Percentiles rank a stretch among this genome's conserved stretches.
phyloP scores from a whole-genome alignment of 2,113 vertebrate genomes.

The Motacilla alba region DNA sequence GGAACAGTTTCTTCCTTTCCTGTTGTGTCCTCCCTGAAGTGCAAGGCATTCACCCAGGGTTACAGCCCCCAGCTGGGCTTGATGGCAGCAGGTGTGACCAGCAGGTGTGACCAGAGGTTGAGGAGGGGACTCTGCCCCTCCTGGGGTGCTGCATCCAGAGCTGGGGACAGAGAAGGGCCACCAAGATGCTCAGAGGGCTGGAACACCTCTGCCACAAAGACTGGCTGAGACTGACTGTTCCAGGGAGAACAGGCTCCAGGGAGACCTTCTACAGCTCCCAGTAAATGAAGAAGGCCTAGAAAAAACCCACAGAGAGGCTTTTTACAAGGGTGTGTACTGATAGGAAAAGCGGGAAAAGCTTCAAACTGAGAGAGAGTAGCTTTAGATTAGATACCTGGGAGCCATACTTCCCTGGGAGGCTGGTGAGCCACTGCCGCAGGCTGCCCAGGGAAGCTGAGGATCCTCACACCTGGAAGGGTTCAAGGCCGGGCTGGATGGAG shows the following conservation, averaged over 20 bases:
- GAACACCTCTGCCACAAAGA: background rate
- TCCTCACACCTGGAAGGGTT: background rate
- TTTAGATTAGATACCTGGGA: background rate
- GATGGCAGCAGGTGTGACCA: background rate
- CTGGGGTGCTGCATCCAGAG: background rate
- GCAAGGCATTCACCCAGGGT: background rate
- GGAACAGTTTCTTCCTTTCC: background rate
- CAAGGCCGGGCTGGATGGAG: background rate
- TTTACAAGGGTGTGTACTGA: background rate
- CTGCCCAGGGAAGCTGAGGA: background rate
- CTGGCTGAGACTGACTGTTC: background rate
- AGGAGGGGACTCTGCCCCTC: background rate
- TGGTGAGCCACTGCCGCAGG: background rate
- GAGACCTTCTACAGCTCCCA: background rate
- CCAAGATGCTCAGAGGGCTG: background rate
- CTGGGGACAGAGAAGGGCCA: background rate
- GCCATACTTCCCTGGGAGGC: background rate
- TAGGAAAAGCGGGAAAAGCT: background rate
- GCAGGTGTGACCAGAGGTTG: background rate
- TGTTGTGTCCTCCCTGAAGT: background rate
- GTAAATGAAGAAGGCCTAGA: background rate
- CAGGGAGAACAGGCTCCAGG: background rate
- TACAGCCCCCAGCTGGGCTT: background rate
- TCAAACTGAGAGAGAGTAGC: background rate
- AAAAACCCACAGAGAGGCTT: background rate